These are phyloP conservation scores for Philereme transversata DNA, from an alignment of 2,888 invertebrate species.

Conservation along the genomic window DNA sequence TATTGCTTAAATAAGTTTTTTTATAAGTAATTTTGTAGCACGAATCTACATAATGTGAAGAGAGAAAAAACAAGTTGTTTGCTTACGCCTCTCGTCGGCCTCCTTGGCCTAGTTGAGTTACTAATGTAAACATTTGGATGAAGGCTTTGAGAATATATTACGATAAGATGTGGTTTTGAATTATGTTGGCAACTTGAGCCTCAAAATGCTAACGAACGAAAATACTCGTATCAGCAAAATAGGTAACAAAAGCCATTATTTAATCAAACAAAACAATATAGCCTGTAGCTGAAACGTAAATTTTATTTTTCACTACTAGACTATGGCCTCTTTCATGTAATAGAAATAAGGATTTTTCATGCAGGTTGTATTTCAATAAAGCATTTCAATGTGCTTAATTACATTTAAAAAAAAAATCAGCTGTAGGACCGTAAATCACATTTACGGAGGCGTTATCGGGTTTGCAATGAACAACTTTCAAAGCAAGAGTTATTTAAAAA, in stretches of 20 bases:
- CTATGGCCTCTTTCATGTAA: too few relatives aligned
- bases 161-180: slow-evolving; percentile 8
- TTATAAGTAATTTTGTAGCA: slow-evolving; percentile 67
- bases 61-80: slow-evolving; percentile 71
- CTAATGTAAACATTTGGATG: slow-evolving; percentile 56
- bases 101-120: slow-evolving; percentile 38
- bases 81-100: slow-evolving; percentile 44
- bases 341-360: too few relatives aligned
- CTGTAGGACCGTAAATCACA: too few relatives aligned
- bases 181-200: slow-evolving; percentile 1
- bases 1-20: slow-evolving; percentile 69
- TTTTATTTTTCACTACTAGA: too few relatives aligned
- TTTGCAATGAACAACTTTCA: too few relatives aligned
- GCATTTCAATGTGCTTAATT: too few relatives aligned
- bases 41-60: slow-evolving; percentile 76
- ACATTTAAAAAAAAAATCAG: too few relatives aligned
- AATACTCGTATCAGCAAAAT: not conserved
- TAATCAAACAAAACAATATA: too few relatives aligned
- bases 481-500: too few relatives aligned
- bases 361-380: too few relatives aligned
- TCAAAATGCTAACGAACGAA: not conserved
- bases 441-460: too few relatives aligned
- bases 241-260: not conserved
- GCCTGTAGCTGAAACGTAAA: too few relatives aligned
- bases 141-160: slow-evolving; percentile 17